These are phyloP conservation scores for rat (Rattus norvegicus) DNA, from an alignment of 2,113 vertebrate genomes.

Conservation along the genomic window GRCr8 NC_086031.1:60534501-60535000, in stretches of 20 bases:
- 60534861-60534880: neutral
- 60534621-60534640: neutral
- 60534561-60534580: neutral
- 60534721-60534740: neutral
- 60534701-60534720: neutral
- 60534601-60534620: neutral
- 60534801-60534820: neutral
- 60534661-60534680: neutral
- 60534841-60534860: neutral
- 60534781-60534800: neutral
- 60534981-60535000: neutral
- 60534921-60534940: neutral
- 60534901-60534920: neutral
- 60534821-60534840: no score
- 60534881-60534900: neutral
- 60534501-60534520: neutral
- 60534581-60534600: neutral
- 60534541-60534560: neutral
- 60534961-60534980: neutral
- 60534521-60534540: neutral
- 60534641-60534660: no score
- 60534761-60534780: rapidly evolving
- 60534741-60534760: neutral
- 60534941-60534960: neutral
- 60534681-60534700: neutral